Conservation (phyloP, 2,113 vertebrate genomes). For the Eurystomus gularis region DNA sequence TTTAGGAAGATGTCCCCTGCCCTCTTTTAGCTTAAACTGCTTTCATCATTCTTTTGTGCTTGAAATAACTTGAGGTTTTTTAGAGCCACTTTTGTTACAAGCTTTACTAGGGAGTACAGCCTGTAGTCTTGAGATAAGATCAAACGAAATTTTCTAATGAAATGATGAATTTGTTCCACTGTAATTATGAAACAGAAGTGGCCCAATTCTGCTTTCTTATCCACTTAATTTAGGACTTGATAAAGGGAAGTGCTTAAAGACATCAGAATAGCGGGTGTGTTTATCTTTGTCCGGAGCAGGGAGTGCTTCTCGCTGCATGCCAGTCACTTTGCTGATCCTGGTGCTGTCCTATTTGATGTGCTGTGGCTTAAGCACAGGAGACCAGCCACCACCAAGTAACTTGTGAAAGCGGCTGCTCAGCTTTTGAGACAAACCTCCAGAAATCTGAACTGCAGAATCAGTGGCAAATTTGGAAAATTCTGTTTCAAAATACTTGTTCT, state of each 20-base stretch:
- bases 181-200: slow-evolving; percentile 10
- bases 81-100: neutral
- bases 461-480: neutral
- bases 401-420: neutral
- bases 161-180: neutral
- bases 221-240: neutral
- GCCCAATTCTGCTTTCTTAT: slow-evolving; percentile 22
- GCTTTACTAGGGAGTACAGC: slow-evolving; percentile 5
- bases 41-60: slow-evolving; percentile 26
- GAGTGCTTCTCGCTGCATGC: neutral
- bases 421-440: neutral
- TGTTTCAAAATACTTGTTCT: neutral
- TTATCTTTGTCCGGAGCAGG: neutral
- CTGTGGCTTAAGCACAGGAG: neutral
- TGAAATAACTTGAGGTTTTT: neutral
- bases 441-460: neutral
- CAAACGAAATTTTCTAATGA: slow-evolving; percentile 38
- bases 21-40: neutral
- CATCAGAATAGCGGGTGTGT: neutral
- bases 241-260: neutral
- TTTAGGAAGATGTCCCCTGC: neutral
- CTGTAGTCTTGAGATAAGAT: slow-evolving; percentile 16
- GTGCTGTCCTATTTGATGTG: neutral
- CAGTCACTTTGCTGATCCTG: neutral
- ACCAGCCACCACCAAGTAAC: neutral